Base-by-base conservation (phyloP, 2,113 vertebrate genomes). In the Menidia beryllina region DNA sequence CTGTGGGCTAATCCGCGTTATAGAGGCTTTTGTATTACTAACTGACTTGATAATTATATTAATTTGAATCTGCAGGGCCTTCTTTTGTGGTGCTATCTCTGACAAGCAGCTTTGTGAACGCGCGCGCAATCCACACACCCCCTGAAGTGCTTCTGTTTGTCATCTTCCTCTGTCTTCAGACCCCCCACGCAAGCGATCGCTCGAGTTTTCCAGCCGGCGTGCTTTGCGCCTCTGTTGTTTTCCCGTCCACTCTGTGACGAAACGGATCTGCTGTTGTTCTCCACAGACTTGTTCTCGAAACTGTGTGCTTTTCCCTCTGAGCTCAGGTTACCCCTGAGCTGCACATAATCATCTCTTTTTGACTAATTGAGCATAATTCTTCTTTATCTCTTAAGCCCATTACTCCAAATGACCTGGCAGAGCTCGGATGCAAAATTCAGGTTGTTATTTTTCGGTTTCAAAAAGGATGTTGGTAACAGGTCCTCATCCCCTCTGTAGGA, bases 21-120 rank as follows among this genome's bases (percentile, higher is more conserved):
- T 48, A 68, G 75, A 83, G 61, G 77, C 75, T 77, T 83, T 87
- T 83, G 84, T 90, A 78, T 90, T 84, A 88, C 85, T 91, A 88
- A 89, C 68, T 23, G 77, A 82, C 72, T 84, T 82, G 72, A 91
- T 92, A 85, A 91, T 91, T 90, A 83, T 87, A 90, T 90, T 90
- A 91, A 89, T 89, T 89, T 72, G 75, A 88, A 90, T 92, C 80
- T 83, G 52, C 71, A 47, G 67, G 65, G 77, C 63, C 45, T 66
- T 48, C 83, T 88, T 92, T 92, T 91, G 90, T 91, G 68, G 78
- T 25, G 69, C 82, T 93, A 90, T 94, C 90, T 89, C 83, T 81
- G 81, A 89, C 86, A 89, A 66, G 81, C 86, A 89, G 88, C 85
- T 60, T 79, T 70, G 60, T 86, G 62, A 74, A 72, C 73, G 56